Evolutionary conservation across 2,888 invertebrate species (phyloP), one percentile per base, ranked within the genome.

Genomic region (Iphiclides podalirius): DNA sequence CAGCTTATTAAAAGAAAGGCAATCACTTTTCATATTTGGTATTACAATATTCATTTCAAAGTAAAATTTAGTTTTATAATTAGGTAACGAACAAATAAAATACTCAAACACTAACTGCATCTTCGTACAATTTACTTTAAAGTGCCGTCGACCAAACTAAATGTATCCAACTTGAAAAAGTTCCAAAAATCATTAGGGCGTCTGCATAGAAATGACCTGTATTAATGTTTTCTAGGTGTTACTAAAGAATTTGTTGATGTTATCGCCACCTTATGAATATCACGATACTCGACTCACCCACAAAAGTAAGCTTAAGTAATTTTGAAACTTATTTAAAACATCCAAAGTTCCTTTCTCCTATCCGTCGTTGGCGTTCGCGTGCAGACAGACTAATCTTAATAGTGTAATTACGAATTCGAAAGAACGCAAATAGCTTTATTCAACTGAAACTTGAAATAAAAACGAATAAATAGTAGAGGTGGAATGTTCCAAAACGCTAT

Each of bases 321-420:
- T 44, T 39, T 38, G 15, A 11, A n/a, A 13, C 26, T 6, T 26
- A 39, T 26, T 0, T 20, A 8, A 17, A 4, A 0, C 1, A 4
- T 6, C 17, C 20, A 44, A 45, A 15, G 26, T 45, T 8, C 6
- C n/a, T 9, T 40, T 50, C 42, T n/a, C 36, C 6, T 9, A n/a
- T 11, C 6, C 11, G 4, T 7, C 1, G 6, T 14, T 1, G 14
- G 13, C 20, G 0, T 1, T 50, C 20, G 50, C 50, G 40, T 50
- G 50, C 20, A 13, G 28, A 39, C 39, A 17, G 16, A 23, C 33
- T 40, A 14, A 44, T 45, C 39, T 50, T 45, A 44, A 45, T 31
- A 35, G 4, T 34, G 20, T 60, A 61, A 52, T 57, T 58, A 57
- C 57, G 55, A 57, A 52, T 46, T 41, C 33, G 47, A 40, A 55